Evolutionary conservation across 2,113 vertebrate genomes (phyloP), one percentile per base, ranked within the genome.

Genomic region (Entomyzon cyanotis): DNA sequence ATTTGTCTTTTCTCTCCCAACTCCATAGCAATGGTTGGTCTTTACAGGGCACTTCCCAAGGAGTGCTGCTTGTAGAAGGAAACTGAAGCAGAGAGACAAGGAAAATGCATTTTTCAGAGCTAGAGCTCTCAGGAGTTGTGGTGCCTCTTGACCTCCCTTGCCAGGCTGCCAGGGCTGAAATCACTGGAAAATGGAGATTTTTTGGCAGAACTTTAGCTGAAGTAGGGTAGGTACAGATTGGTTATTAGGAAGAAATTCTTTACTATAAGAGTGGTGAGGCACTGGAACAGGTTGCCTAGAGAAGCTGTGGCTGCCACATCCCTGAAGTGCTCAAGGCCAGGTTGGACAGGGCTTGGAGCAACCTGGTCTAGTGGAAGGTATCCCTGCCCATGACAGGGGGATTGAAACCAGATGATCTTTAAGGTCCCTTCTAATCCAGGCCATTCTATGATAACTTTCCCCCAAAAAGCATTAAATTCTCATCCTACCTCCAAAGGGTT

Each of bases 291-390:
- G 23, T 12, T 82, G 5, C 9, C n/a, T 30, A 31, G 37, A 53
- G 68, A 60, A 60, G 16, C 4, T 55, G 14, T 25, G 20, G 28
- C 5, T 68, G 30, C 7, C 11, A 2, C 47, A 16, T 27, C 15
- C 33, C 47, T 83, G 41, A 69, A 49, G 7, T 33, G 31, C 27
- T 4, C 47, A 31, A 33, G 10, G 35, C 63, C 22, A 28, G 10
- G 20, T 2, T 69, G 41, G 70, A 69, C 4, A 5, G 41, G 10
- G 2, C 7, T 49, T 76, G 63, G 47, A 69, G 49, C 17, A 68
- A 49, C 1, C 0, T 35, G 18, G 22, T 8, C 22, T 33, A 37
- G 8, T 28, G 22, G 31, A 23, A 69, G 8, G 10, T 55, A n/a
- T 31, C 21, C 11, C 41, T 69, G 47, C 12, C 41, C 10, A 2